Evolutionary conservation across 2,888 invertebrate species (phyloP), one percentile per base, ranked within the genome.

Genomic region (Caenorhabditis afra): DNA sequence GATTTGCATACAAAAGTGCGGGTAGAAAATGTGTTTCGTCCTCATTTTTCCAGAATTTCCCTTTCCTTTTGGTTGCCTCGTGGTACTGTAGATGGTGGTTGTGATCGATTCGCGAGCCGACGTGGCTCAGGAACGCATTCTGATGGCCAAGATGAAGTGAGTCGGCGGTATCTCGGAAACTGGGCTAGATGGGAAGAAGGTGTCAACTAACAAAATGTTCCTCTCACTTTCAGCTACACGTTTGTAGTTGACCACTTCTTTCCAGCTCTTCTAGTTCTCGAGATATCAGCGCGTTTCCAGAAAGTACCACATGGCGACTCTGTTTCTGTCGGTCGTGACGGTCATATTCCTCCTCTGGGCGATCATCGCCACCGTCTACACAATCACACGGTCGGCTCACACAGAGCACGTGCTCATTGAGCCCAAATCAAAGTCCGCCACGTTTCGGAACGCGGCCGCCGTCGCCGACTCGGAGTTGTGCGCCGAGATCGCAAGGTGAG

Each of bases 391-490:
- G 2, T 11, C 44, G 1, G 50, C 53, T 22, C 66, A 66, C 35
- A 49, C 52, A 7, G 77, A 78, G 44, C 57, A 78, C 10, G 52
- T 75, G 0, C 22, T 53, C 16, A 23, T 71, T 2, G 49, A 62
- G 18, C 47, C 70, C 10, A 52, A 29, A 11, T 58, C 71, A 8
- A 71, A 73, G 35, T 73, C 66, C 0, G 62, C 37, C 0, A 57
- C 12, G 12, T 75, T 78, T 68, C 79, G 70, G 44, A 65, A 83
- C 20, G 84, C 87, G 4, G 85, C 88, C 2, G 81, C 88, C 1
- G 86, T 86, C 1, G 71, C 90, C 4, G 91, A 91, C 65, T 84
- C 90, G 12, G 85, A 83, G 41, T 81, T 87, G 12, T 91, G 91
- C 74, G 82, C 85, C 16, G 88, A 88, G 52, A 84, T 88, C 47